Evolutionary conservation across 2,888 invertebrate genomes (phyloP).

Genomic region (Acrocyrtus sp.): DNA sequence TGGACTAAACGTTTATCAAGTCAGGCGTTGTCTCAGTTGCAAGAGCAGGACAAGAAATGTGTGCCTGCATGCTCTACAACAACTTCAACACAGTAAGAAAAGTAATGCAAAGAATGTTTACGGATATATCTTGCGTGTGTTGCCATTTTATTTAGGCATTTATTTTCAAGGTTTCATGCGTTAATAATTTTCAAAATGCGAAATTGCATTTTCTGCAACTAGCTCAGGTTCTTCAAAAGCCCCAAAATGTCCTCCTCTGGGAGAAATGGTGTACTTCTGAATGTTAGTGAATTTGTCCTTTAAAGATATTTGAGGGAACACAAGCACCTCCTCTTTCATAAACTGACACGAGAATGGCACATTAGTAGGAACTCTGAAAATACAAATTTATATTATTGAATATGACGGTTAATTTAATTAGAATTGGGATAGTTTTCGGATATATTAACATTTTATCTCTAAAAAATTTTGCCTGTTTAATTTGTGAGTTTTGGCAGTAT

Average conservation of each 20-base stretch:
- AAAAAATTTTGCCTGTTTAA: slow-evolving; percentile 52
- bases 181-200: slow-evolving; percentile 57
- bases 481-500: slow-evolving; percentile 67
- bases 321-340: slow-evolving; percentile 67
- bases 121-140: too few species aligned
- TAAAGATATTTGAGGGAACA: slow-evolving; percentile 67
- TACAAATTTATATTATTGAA: slow-evolving; percentile 21
- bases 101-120: too few species aligned
- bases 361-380: slow-evolving; percentile 64
- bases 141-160: background rate
- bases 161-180: background rate
- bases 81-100: too few species aligned
- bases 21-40: too few species aligned
- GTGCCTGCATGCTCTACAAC: background rate
- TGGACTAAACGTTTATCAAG: too few species aligned
- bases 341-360: slow-evolving; percentile 67
- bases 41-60: background rate
- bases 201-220: slow-evolving; percentile 77
- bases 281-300: slow-evolving; percentile 74
- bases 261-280: slow-evolving; percentile 74
- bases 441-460: background rate
- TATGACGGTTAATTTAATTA: too few species aligned
- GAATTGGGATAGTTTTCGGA: too few species aligned
- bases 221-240: slow-evolving; percentile 81
- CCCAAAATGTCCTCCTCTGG: slow-evolving; percentile 86